Percentiles rank a stretch among this genome's conserved stretches.
These are phyloP conservation scores for Pygmarrhopalites habei DNA, from an alignment of 1,140 invertebrate species.

Conservation along the genomic window DNA sequence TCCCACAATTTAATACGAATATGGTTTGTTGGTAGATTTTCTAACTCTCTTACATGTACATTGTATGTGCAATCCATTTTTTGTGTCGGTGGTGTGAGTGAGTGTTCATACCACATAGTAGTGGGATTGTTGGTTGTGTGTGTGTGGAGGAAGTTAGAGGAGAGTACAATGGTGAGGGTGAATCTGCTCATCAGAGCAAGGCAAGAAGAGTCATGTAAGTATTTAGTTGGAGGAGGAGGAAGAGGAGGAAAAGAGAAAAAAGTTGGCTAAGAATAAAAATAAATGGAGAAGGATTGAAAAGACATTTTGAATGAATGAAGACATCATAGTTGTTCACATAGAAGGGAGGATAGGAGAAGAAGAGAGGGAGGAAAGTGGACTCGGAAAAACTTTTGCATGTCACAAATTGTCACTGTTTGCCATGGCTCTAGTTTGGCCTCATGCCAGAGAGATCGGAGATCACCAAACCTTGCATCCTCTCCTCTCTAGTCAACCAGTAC, in stretches of 20 bases:
- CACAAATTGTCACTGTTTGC: conserved; percentile 23
- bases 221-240: neutral
- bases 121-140: no score
- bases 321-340: no score
- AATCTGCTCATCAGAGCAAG: neutral
- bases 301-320: conserved; percentile 7
- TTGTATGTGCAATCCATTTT: no score
- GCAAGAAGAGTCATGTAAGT: neutral
- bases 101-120: no score
- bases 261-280: conserved; percentile 8
- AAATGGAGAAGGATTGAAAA: conserved; percentile 7
- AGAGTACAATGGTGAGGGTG: no score
- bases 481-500: neutral
- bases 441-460: conserved; percentile 18
- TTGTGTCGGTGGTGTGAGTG: no score
- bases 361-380: conserved; percentile 12
- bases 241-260: neutral
- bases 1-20: no score
- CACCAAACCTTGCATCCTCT: conserved; percentile 21
- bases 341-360: neutral
- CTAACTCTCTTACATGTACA: no score
- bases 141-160: no score
- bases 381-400: conserved; percentile 11
- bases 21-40: no score
- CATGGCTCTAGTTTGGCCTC: conserved; percentile 14